Base-by-base conservation (phyloP, 2,797 vertebrate species). In the Eulemur rubriventer region DNA sequence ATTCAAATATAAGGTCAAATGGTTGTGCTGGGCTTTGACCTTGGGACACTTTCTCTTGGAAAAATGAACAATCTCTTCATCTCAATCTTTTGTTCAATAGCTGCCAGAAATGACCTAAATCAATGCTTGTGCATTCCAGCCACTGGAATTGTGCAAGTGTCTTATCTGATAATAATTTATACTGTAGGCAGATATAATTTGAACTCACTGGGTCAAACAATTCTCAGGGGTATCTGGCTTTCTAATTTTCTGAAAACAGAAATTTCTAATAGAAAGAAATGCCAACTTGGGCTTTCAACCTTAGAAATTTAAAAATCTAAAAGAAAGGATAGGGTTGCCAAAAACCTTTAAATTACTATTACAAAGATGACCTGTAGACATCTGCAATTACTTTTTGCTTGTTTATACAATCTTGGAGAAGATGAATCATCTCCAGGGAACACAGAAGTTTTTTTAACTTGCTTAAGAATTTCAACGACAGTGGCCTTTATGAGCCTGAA, bases 241-340 rank as follows among this genome's bases (percentile, higher is more conserved):
- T 92, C 87, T 65, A 79, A 41, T 94, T 97, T 93, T 96, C 73
- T 69, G 89, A 88, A 78, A 92, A 67, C 80, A 96, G 91, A 75
- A 41, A 95, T 94, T 91, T 94, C 83, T 97, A 98, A 55, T 24
- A 97, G 97, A 95, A 98, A 97, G 96, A 82, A 84, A 69, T 28
- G 6, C 17, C 24, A 75, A 17, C 43, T 4, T 33, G 22, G 69
- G 20, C 43, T 20, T 78, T 67, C 52, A 17, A 38, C 28, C n/a
- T 91, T 79, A 69, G 79, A 75, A 43, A 50, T 43, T 69, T 13
- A 81, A 84, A 94, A 79, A 69, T 26, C 6, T 52, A 28, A 67
- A 38, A 35, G 20, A 22, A 83, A 83, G 35, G 46, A 69, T 50
- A 63, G 2, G 2, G 14, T 86, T 63, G 14, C 30, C 8, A 50